Percentiles rank a stretch among this genome's conserved stretches.
Conservation (phyloP, 2,113 vertebrate species). For the Nycticryphes semicollaris region DNA sequence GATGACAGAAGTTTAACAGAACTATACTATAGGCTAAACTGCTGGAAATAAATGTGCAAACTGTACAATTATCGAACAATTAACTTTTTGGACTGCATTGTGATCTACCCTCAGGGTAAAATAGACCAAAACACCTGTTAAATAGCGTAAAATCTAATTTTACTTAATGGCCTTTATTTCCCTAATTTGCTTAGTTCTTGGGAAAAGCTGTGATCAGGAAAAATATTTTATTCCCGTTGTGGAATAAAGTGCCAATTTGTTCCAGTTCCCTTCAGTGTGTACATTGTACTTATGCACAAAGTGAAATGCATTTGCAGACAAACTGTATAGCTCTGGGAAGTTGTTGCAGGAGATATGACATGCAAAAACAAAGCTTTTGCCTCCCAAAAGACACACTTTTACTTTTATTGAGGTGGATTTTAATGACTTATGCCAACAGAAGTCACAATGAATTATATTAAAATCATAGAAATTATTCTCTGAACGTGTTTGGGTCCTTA, state of each 20-base stretch:
- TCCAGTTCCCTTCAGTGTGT: slow-evolving; percentile 10
- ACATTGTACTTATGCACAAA: neutral
- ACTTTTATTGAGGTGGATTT: neutral
- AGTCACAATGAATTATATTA: neutral
- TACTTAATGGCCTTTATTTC: slow-evolving; percentile 35
- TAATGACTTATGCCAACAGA: neutral
- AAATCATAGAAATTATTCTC: neutral
- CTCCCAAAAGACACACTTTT: neutral
- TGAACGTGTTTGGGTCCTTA: neutral
- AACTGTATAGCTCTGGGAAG: neutral
- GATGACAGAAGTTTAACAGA: slow-evolving; percentile 7
- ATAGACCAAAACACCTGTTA: slow-evolving; percentile 68
- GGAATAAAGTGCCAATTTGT: slow-evolving; percentile 52
- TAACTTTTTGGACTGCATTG: slow-evolving; percentile 57
- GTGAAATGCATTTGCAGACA: slow-evolving; percentile 3
- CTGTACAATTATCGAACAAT: slow-evolving; percentile 46
- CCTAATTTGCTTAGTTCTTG: slow-evolving; percentile 47
- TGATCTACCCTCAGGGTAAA: slow-evolving; percentile 42
- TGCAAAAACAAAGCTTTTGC: neutral
- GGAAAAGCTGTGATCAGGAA: slow-evolving; percentile 18
- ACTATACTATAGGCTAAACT: neutral
- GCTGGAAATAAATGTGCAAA: slow-evolving; percentile 45
- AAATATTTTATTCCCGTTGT: slow-evolving; percentile 49
- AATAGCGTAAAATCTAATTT: slow-evolving; percentile 63
- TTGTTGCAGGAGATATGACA: neutral